Percentiles rank a stretch among this genome's conserved stretches.
Evolutionary conservation across 2,113 vertebrate genomes (phyloP).

Genomic region (Vulpes lagopus): DNA sequence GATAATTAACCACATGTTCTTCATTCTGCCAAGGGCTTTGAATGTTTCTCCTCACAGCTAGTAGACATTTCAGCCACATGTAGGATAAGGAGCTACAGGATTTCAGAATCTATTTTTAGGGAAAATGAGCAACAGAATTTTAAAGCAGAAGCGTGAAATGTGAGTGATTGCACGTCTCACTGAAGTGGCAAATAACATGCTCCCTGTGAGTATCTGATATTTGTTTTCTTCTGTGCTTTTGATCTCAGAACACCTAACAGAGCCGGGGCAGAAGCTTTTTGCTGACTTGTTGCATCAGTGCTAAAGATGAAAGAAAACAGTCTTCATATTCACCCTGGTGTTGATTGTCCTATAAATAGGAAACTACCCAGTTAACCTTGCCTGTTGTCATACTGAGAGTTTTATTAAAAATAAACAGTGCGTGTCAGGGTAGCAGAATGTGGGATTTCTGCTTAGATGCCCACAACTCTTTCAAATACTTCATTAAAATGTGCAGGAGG

Average conservation of each 20-base stretch:
- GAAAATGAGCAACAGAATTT: slow-evolving; percentile 60
- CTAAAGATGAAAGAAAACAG: slow-evolving; percentile 65
- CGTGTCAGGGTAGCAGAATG: background rate
- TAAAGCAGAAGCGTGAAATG: slow-evolving; percentile 46
- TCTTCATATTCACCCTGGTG: background rate
- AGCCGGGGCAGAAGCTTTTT: background rate
- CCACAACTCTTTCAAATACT: slow-evolving; percentile 53
- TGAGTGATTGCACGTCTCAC: background rate
- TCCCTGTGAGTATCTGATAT: slow-evolving; percentile 9
- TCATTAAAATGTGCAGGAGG: slow-evolving; percentile 71
- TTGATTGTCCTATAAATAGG: slow-evolving; percentile 54
- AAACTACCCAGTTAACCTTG: slow-evolving; percentile 74
- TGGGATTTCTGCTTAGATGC: slow-evolving; percentile 69
- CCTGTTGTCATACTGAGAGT: slow-evolving; percentile 45
- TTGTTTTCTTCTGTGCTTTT: slow-evolving; percentile 68
- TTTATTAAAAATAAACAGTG: slow-evolving; percentile 81
- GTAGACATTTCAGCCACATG: background rate
- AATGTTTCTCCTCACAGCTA: background rate
- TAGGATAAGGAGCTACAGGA: background rate
- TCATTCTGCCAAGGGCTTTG: background rate
- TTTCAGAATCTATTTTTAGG: background rate
- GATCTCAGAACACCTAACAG: slow-evolving; percentile 56
- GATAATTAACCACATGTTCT: slow-evolving; percentile 40
- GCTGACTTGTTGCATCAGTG: slow-evolving; percentile 56
- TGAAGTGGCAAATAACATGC: background rate